Conservation (phyloP, 2,113 vertebrate species). For the Noctilio leporinus region DNA sequence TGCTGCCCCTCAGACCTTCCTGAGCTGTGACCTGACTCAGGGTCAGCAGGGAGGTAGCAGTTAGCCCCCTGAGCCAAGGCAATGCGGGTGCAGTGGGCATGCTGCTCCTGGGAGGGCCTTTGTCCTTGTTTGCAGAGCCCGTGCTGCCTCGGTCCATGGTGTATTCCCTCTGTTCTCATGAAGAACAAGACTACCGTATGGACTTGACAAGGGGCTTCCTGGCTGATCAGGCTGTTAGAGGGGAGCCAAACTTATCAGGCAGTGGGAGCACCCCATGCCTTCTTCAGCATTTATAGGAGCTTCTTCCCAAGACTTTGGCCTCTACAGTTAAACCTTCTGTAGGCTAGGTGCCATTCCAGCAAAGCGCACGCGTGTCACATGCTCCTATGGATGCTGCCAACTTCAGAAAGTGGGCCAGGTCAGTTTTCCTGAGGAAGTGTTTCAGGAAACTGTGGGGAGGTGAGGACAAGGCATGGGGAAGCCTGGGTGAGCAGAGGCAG, state of each 20-base stretch:
- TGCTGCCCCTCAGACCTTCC: neutral
- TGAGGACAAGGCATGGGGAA: neutral
- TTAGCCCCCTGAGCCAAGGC: conserved; percentile 60
- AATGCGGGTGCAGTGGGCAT: conserved; percentile 48
- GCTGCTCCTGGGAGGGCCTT: conserved; percentile 72
- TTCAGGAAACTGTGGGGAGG: neutral
- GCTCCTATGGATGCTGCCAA: neutral
- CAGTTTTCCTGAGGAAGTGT: neutral
- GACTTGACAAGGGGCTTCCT: neutral
- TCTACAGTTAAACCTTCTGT: neutral
- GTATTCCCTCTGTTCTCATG: too few species aligned
- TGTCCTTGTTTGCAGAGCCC: conserved; percentile 21
- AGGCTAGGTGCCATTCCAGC: neutral
- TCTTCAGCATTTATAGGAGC: neutral
- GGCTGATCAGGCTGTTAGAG: neutral
- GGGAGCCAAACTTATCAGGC: too few species aligned
- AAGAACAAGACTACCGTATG: neutral
- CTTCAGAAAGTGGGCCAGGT: neutral
- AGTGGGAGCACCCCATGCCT: too few species aligned
- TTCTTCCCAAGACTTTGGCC: neutral
- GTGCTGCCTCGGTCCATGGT: neutral
- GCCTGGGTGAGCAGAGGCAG: neutral
- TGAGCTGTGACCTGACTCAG: neutral
- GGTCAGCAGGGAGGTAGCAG: conserved; percentile 64
- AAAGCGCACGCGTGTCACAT: neutral